Evolutionary conservation across 2,113 vertebrate genomes (phyloP).

Genomic region (Verasper variegatus): DNA sequence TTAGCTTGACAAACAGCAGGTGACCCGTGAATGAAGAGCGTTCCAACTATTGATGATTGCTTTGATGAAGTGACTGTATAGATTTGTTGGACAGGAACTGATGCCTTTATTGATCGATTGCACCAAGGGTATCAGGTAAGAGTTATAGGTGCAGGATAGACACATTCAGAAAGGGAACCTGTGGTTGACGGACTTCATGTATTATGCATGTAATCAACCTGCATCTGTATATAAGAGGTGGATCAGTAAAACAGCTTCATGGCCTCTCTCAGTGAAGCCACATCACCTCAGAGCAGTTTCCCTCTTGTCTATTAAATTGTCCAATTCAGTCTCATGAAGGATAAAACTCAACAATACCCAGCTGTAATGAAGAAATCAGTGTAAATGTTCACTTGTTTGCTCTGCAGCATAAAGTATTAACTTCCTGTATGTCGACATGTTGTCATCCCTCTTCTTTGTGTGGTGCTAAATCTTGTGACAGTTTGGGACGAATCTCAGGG

Average conservation of each 20-base stretch:
- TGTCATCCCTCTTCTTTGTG: slow-evolving; percentile 23
- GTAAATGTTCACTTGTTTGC: slow-evolving; percentile 1
- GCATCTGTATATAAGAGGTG: slow-evolving; percentile 30
- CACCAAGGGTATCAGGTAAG: too few species aligned
- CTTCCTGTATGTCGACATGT: slow-evolving; percentile 14
- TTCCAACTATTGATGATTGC: slow-evolving; percentile 44
- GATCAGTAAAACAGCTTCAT: slow-evolving; percentile 34
- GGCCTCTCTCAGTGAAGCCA: slow-evolving; percentile 14
- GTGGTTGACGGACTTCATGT: slow-evolving; percentile 57
- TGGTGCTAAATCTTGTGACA: slow-evolving; percentile 19
- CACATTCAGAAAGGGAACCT: slow-evolving; percentile 31
- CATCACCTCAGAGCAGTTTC: slow-evolving; percentile 14
- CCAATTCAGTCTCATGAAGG: neutral
- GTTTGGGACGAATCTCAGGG: slow-evolving; percentile 34
- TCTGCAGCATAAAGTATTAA: neutral
- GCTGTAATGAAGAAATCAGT: slow-evolving; percentile 3
- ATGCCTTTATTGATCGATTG: slow-evolving; percentile 45
- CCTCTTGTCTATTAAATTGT: neutral
- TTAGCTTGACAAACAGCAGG: slow-evolving; percentile 24
- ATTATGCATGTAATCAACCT: slow-evolving; percentile 56
- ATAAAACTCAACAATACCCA: neutral
- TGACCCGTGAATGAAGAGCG: slow-evolving; percentile 33
- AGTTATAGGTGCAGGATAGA: neutral
- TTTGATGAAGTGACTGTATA: slow-evolving; percentile 52
- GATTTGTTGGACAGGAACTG: slow-evolving; percentile 40